A percentile compares a stretch with the other conserved stretches of the same genome.
These are phyloP conservation scores for Druon quercuslanigerum DNA, from an alignment of 1,140 invertebrate genomes.

Conservation along the genomic window DNA sequence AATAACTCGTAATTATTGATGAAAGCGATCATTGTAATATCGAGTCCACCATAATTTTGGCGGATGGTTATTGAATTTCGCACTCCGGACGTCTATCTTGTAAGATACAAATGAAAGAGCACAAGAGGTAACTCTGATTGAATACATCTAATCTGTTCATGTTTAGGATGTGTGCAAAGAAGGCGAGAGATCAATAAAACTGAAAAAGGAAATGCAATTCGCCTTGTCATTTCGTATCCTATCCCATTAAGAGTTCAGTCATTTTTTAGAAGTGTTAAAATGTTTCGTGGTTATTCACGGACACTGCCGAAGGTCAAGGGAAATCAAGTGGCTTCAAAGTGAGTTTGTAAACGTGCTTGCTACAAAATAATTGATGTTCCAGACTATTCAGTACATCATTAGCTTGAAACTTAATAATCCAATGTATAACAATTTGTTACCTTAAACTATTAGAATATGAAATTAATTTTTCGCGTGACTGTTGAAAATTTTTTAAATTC, in stretches of 20 bases:
- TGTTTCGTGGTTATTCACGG: too few relatives aligned
- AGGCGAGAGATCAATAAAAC: slow-evolving; percentile 68
- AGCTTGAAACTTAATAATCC: too few relatives aligned
- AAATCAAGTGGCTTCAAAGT: not conserved
- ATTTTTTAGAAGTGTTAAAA: not conserved
- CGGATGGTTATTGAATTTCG: slow-evolving; percentile 65
- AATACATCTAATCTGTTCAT: slow-evolving; percentile 73
- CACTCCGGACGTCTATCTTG: slow-evolving; percentile 63
- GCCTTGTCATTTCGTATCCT: slow-evolving; percentile 3
- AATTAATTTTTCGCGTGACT: too few relatives aligned
- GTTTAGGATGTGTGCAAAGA: slow-evolving; percentile 71
- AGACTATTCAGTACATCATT: not conserved
- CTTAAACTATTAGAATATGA: too few relatives aligned
- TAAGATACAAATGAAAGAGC: slow-evolving; percentile 62
- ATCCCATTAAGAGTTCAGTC: not conserved
- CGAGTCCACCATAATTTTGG: slow-evolving; percentile 56
- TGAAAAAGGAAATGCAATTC: slow-evolving; percentile 60
- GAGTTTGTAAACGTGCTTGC: not conserved
- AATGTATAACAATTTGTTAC: too few relatives aligned
- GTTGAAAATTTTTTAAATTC: too few relatives aligned
- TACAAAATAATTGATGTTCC: slow-evolving; percentile 2
- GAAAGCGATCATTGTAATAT: slow-evolving; percentile 56
- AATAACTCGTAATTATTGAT: slow-evolving; percentile 62
- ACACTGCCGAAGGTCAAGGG: slow-evolving; percentile 1
- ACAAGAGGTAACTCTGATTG: slow-evolving; percentile 62